Evolutionary conservation across 1,140 invertebrate species (phyloP).

Genomic region (Saxidomus purpurata): DNA sequence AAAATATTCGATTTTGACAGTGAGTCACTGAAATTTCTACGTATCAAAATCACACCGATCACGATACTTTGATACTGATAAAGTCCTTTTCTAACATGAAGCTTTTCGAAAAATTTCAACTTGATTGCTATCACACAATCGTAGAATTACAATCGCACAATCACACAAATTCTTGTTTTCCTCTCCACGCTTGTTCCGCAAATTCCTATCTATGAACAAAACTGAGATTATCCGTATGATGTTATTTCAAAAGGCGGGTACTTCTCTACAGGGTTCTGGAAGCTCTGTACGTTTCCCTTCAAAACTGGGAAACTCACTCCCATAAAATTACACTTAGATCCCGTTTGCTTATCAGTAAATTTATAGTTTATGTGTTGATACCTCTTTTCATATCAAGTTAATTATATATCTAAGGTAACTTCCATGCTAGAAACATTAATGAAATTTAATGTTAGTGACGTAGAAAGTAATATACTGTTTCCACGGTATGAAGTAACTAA

Average conservation of each 20-base stretch:
- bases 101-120: not conserved
- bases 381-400: not conserved
- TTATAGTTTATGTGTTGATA: conserved; percentile 27
- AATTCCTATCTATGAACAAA: conserved; percentile 25
- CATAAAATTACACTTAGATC: conserved; percentile 51
- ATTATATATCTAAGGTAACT: not conserved
- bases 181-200: not conserved
- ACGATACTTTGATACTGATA: not conserved
- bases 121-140: not conserved
- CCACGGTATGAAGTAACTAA: not conserved
- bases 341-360: conserved; percentile 10
- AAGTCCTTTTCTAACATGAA: not conserved
- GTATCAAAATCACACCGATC: not conserved
- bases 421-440: not conserved
- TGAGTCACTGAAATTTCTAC: not conserved
- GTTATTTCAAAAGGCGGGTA: conserved; percentile 3
- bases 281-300: not conserved
- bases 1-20: conserved; percentile 19
- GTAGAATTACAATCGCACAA: not conserved
- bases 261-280: not conserved
- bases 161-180: not conserved
- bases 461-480: not conserved
- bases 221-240: conserved; percentile 22
- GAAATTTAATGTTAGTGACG: not conserved
- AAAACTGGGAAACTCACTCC: not conserved